Evolutionary conservation across 1,140 invertebrate species (phyloP), one percentile per base, ranked within the genome.

Genomic region (Caerostris darwini): DNA sequence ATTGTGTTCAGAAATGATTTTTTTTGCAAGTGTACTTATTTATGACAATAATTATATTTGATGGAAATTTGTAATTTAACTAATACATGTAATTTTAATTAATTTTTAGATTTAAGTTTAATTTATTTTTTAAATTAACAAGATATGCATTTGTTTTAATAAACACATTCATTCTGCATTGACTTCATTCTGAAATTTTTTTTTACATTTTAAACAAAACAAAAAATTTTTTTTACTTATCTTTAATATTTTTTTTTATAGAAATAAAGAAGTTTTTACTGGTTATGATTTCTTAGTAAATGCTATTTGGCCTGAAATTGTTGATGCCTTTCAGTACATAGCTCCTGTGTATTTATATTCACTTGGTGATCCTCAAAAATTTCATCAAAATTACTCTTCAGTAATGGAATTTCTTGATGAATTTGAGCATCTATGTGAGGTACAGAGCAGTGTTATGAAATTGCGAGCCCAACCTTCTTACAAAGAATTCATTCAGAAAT

Each of bases 301-400:
- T 96, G 98, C 98, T 96, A 98, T 98, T 95, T 99, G 98, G 98
- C 97, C 97, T 58, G 98, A 99, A 96, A 97, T 99, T 95, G 96
- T 96, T 50, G 97, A 98, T 95, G 97, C 97, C 95, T 97, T 98
- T 94, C 97, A 98, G 92, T 97, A 98, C 95, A 96, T 97, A 64
- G 97, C 98, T 95, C 97, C 98, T 50, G 97, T 97, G 3, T 56
- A 83, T 57, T 98, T 99, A 95, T 99, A 98, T 97, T 98, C 98
- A 12, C 98, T 98, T 53, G 98, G 98, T 94, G 98, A 99, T 96
- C 98, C 98, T 10, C 97, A 98, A 57, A 58, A 77, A 59, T 95
- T 95, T 69, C 94, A 95, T 64, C 95, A 97, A 96, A 97, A 98
- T 96, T 99, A 98, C 95, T 97, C 96, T 95, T 97, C 97, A 94